phyloP scores from a whole-genome alignment of 2,113 vertebrate species.

The Ariopsis seemanni region DNA sequence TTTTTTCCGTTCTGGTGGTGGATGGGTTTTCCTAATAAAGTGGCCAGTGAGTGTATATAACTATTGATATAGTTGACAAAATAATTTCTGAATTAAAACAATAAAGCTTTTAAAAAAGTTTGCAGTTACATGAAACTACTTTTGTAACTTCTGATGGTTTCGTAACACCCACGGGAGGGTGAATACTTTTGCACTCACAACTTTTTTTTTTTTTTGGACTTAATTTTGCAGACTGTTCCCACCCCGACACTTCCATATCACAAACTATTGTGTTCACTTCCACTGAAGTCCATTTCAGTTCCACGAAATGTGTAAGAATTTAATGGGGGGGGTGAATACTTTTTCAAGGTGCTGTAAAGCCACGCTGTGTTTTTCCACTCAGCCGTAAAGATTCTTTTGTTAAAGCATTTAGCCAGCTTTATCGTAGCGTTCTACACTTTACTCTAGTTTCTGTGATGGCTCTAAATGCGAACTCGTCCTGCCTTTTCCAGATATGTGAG shows the following conservation, averaged over 20 bases:
- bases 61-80: neutral
- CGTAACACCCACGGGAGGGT: neutral
- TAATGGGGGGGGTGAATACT: neutral
- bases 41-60: too few relatives aligned
- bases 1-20: too few relatives aligned
- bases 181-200: neutral
- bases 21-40: too few relatives aligned
- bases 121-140: neutral
- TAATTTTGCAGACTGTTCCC: neutral
- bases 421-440: neutral
- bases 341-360: neutral
- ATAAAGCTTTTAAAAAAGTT: neutral
- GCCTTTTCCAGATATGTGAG: neutral
- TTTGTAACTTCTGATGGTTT: neutral
- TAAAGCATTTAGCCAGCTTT: neutral
- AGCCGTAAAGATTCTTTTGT: neutral
- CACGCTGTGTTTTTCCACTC: neutral
- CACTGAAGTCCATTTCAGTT: neutral
- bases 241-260: neutral
- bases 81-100: neutral
- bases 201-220: neutral
- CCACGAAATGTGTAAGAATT: neutral
- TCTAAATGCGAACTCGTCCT: neutral
- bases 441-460: conserved; percentile 13
- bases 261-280: neutral